These are phyloP conservation scores for Leptinotarsa defecta DNA, from an alignment of 1,140 invertebrate species.

Conservation along the genomic window DNA sequence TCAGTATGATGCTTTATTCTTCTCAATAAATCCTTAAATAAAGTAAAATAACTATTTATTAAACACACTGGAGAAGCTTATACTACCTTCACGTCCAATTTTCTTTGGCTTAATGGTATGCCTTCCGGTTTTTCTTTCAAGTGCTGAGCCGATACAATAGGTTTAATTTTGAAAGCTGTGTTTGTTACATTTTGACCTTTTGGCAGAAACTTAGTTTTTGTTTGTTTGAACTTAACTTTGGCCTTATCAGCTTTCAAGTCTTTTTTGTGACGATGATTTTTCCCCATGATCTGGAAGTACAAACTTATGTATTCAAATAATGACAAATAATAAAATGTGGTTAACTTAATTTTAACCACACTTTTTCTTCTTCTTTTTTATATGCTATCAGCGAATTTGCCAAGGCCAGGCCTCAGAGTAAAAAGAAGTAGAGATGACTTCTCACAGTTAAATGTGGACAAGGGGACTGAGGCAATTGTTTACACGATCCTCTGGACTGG, in stretches of 20 bases:
- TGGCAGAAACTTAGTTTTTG: conserved; percentile 66
- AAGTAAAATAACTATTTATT: not conserved
- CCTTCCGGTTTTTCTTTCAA: conserved; percentile 66
- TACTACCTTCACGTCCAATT: conserved; percentile 71
- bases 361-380: too few relatives aligned
- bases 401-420: too few relatives aligned
- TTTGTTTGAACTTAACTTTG: conserved; percentile 77
- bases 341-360: too few relatives aligned
- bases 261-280: conserved; percentile 66
- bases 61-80: conserved; percentile 4
- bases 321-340: too few relatives aligned
- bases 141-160: conserved; percentile 81
- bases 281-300: conserved; percentile 56
- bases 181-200: conserved; percentile 85
- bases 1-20: conserved; percentile 80
- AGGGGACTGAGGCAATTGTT: too few relatives aligned
- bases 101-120: conserved; percentile 71
- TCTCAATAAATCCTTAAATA: conserved; percentile 69
- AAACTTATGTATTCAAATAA: too few relatives aligned
- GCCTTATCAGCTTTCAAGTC: conserved; percentile 75
- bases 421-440: too few relatives aligned
- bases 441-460: too few relatives aligned
- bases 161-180: conserved; percentile 84
- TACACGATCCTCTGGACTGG: too few relatives aligned
- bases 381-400: too few relatives aligned